Conservation (phyloP, 2,888 invertebrate species). For the Acholoe squamosa region DNA sequence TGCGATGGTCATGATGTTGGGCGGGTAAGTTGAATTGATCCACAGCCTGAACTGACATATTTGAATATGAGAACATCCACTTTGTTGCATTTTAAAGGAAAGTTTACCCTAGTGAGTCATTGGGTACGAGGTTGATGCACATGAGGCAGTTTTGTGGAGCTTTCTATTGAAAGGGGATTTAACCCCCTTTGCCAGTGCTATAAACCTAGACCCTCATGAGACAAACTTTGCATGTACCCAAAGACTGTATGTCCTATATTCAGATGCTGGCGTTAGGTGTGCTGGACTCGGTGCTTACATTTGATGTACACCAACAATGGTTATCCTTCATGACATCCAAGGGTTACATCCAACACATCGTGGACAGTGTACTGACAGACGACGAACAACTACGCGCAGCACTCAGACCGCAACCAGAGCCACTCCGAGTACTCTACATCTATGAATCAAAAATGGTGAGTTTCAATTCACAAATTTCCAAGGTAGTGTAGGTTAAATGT, state of each 20-base stretch:
- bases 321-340: slow-evolving; percentile 84
- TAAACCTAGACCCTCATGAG: too few species aligned
- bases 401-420: slow-evolving; percentile 82
- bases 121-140: too few species aligned
- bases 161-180: too few species aligned
- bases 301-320: slow-evolving; percentile 87
- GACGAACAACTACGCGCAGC: slow-evolving; percentile 85
- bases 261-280: slow-evolving; percentile 92
- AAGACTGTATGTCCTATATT: background rate
- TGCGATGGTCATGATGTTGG: slow-evolving; percentile 94
- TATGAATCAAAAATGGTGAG: slow-evolving; percentile 92
- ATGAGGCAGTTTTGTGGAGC: too few species aligned
- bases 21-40: slow-evolving; percentile 84
- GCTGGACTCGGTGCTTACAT: slow-evolving; percentile 90
- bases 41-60: background rate
- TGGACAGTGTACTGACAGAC: slow-evolving; percentile 91
- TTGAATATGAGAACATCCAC: background rate
- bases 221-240: too few species aligned
- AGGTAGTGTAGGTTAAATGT: too few species aligned
- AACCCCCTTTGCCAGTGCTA: too few species aligned
- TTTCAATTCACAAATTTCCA: too few species aligned
- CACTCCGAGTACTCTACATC: slow-evolving; percentile 90
- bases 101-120: too few species aligned
- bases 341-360: slow-evolving; percentile 90
- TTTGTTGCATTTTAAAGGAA: too few species aligned